Evolutionary conservation across 2,888 invertebrate genomes (phyloP), one percentile per base, ranked within the genome.

Genomic region (Clivina fossor): DNA sequence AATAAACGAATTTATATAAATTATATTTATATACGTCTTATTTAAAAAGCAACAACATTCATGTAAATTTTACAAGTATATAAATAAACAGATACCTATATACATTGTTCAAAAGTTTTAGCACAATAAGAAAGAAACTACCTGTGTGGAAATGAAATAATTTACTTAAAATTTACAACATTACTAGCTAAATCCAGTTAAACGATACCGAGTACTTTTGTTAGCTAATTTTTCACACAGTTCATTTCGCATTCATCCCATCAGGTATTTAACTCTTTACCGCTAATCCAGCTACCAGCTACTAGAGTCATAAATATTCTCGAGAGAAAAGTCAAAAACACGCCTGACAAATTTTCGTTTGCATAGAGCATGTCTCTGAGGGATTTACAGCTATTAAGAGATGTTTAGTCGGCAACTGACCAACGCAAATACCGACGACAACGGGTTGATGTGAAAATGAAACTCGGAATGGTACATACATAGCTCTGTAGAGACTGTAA

Each of bases 261-360:
- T 16, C 8, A 16, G 30, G 19, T 28, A 30, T 44, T 44, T 44
- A 44, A 30, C 44, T 32, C 30, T 44, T 44, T 30, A 44, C 44
- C 44, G 30, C 44, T 28, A 28, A 44, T 16, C 32, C 44, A 11
- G 44, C 44, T 44, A 44, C 44, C 30, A 11, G 22, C 20, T n/a
- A n/a, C n/a, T n/a, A n/a, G n/a, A 28, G 44, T 44, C 16, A 32
- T 44, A 44, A 44, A 44, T 44, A 44, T 30, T 28, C 44, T 28
- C 43, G 8, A n/a, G 15, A 28, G 43, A 3, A 2, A 16, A 43
- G 5, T 3, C 5, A 13, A 11, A 13, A 32, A 15, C 19, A 8
- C 26, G 37, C 18, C 13, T 44, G 44, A 44, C 44, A 44, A 44
- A 44, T 44, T 44, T 19, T 8, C 30, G 20, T 43, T 32, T 44